Evolutionary conservation across 2,113 vertebrate genomes (phyloP), one percentile per base, ranked within the genome.

Genomic region (Myotis lucifugus): DNA sequence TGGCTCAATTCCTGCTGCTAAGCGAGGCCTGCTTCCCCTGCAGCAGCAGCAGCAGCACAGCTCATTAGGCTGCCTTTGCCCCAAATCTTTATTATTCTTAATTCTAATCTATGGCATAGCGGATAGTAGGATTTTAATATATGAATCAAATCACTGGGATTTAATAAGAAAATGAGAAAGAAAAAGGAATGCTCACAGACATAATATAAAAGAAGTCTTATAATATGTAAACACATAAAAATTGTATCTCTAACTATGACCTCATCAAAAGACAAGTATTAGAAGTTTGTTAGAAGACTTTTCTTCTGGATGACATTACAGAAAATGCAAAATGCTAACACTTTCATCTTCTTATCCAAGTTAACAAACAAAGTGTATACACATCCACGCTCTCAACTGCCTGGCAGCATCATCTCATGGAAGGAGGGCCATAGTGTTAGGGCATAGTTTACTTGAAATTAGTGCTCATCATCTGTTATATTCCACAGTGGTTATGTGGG

Each of bases 211-310:
- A 52, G 2, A 72, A 84, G 46, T 79, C 66, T 32, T 37, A 50
- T 72, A 79, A 73, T 25, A 74, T 32, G 7, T 81, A 86, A 85
- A 85, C 27, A 92, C n/a, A 95, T 8, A 46, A 81, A 50, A 92
- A 83, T 1, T 79, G 1, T 32, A 88, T 84, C 32, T 87, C 76
- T 52, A 78, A 82, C 29, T 93, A 72, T 5, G 34, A 69, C 18
- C 50, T 89, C 70, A 95, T 0, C 86, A 59, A 56, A 77, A 94
- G 46, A 37, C 1, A 78, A 82, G 61, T 42, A 19, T 25, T 29
- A 73, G 14, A 72, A 72, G 69, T 56, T 10, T n/a, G 37, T 52
- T 61, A 61, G 40, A 89, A 72, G 46, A 73, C 21, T 72, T 88
- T 95, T 64, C 74, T 59, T 90, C 32, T 25, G 2, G 32, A 54